phyloP scores from a whole-genome alignment of 2,888 invertebrate species.

The Incurvaria masculella region DNA sequence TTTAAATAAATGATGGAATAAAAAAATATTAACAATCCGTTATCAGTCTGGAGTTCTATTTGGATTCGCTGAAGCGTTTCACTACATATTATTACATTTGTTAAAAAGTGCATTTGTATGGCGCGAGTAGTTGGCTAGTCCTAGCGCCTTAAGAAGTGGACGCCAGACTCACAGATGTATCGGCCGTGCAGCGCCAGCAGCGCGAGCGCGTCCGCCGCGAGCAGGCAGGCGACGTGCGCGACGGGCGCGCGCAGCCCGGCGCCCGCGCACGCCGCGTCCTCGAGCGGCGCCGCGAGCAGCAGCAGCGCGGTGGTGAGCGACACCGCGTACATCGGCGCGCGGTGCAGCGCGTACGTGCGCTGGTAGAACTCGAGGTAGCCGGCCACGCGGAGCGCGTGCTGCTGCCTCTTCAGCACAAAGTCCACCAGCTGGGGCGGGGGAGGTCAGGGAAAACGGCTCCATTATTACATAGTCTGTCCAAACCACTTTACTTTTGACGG shows the following conservation, averaged over 20 bases:
- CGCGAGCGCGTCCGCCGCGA: constrained; percentile 48
- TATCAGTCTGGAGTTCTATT: too few species aligned
- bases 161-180: constrained; percentile 52
- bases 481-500: too few species aligned
- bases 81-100: too few species aligned
- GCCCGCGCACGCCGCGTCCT: constrained; percentile 47
- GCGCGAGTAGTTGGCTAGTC: too few species aligned
- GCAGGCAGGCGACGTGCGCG: constrained; percentile 55
- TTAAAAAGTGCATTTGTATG: too few species aligned
- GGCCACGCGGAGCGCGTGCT: constrained; percentile 58
- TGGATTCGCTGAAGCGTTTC: too few species aligned
- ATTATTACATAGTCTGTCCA: too few species aligned
- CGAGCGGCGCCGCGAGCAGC: constrained; percentile 51
- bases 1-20: too few species aligned
- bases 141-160: too few species aligned
- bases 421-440: constrained; percentile 53
- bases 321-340: constrained; percentile 59
- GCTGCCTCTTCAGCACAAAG: constrained; percentile 55
- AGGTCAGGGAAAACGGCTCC: too few species aligned
- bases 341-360: constrained; percentile 54
- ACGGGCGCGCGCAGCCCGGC: constrained; percentile 49
- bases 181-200: constrained; percentile 43
- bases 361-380: constrained; percentile 69
- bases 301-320: constrained; percentile 61
- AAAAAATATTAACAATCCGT: too few species aligned